Conservation (phyloP, 2,888 invertebrate genomes). For the Rhagophthalmus giganteus region DNA sequence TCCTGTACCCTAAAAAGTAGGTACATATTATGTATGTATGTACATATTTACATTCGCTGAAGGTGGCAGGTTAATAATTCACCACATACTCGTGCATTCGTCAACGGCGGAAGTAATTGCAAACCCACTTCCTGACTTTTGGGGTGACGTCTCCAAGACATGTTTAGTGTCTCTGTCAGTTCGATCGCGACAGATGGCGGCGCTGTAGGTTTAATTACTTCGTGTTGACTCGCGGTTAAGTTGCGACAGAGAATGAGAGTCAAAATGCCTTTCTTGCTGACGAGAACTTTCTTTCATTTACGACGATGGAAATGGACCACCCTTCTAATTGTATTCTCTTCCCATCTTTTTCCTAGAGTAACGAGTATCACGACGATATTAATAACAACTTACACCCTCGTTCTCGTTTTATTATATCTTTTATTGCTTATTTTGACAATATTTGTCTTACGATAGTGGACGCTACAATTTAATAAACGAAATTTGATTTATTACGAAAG, state of each 20-base stretch:
- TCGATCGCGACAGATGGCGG: slow-evolving; percentile 20
- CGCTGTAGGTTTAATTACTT: slow-evolving; percentile 29
- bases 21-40: no score
- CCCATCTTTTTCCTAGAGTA: no score
- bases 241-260: slow-evolving; percentile 16
- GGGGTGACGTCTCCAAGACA: slow-evolving; percentile 17
- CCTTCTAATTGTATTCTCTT: slow-evolving; percentile 28
- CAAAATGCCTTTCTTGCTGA: slow-evolving; percentile 21
- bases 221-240: slow-evolving; percentile 24
- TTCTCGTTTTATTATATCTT: no score
- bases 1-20: no score
- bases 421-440: no score
- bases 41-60: no score
- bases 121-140: slow-evolving; percentile 9
- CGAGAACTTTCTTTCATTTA: slow-evolving; percentile 37
- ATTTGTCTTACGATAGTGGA: no score
- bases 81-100: slow-evolving; percentile 18
- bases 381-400: no score
- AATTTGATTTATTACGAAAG: no score
- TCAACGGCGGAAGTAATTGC: slow-evolving; percentile 25
- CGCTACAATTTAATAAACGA: no score
- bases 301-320: slow-evolving; percentile 32
- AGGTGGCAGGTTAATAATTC: slow-evolving; percentile 26
- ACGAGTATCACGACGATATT: no score
- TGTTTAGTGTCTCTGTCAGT: slow-evolving; percentile 26